Base-by-base conservation (phyloP, 2,113 vertebrate genomes). In the Mus pahari region DNA sequence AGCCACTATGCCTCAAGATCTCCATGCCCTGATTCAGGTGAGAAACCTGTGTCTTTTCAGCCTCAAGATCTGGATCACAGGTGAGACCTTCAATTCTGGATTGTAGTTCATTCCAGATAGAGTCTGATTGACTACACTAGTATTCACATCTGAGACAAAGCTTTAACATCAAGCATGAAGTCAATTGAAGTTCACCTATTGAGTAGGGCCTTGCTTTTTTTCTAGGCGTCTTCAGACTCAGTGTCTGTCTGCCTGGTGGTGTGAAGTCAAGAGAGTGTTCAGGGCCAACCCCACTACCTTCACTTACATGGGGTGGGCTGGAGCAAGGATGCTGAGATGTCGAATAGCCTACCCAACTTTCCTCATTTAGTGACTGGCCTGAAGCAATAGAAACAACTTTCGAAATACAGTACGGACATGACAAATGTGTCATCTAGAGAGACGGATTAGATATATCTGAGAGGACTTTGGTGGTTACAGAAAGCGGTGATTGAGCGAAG, bases 191-290 rank as follows among this genome's bases (percentile, higher is more conserved):
- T 48, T 60, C 39, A 28, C 98, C 98, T 98, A 94, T 87, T 73
- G 74, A 48, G 98, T 98, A 33, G 98, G 77, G 22, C 31, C 4
- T 20, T 10, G 22, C 31, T 60, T 55, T 50, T 50, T 11, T 45
- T 31, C 50, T 45, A 2, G 26, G n/a, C 71, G 39, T 36, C 96
- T 64, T 73, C 31, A 55, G 50, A 66, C 45, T 39, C 24, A 13
- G 11, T 24, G 42, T 31, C 14, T 68, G 45, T 98, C 62, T 98
- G 98, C 98, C 64, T 96, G 95, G 90, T 98, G 45, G 13, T 12
- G 16, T 39, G n/a, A 90, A 78, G 33, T 33, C 42, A 77, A 19
- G 20, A 6, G 1, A 36, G 39, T 36, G 96, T 64, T 68, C 31
- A 58, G 53, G 17, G 58, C 28, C 53, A 31, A 68, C 36, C 5